A percentile compares a stretch with the other conserved stretches of the same genome.
Conservation (phyloP, 2,113 vertebrate species). For the Oxyruncus cristatus region DNA sequence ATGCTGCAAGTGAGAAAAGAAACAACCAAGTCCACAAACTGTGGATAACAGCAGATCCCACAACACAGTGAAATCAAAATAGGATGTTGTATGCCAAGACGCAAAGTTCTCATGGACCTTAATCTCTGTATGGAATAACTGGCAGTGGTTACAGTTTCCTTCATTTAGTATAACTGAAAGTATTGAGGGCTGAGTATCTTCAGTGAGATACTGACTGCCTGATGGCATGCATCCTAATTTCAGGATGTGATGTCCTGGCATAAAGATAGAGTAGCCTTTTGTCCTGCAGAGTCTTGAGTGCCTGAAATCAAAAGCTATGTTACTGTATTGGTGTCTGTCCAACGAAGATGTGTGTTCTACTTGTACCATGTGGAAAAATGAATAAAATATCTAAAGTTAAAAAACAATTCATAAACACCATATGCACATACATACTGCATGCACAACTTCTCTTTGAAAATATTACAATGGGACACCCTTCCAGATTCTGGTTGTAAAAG, state of each 20-base stretch:
- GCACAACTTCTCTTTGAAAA: conserved; percentile 71
- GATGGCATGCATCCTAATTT: conserved; percentile 35
- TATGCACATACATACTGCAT: conserved; percentile 71
- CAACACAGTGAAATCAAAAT: conserved; percentile 39
- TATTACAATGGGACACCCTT: conserved; percentile 64
- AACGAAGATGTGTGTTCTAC: conserved; percentile 72
- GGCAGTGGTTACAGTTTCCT: conserved; percentile 39
- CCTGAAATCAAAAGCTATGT: conserved; percentile 62
- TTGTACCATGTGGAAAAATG: conserved; percentile 75
- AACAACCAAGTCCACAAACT: background rate
- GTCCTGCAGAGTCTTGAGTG: conserved; percentile 43
- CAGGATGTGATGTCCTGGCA: conserved; percentile 26
- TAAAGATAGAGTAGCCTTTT: conserved; percentile 48
- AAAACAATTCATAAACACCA: conserved; percentile 77
- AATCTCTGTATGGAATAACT: conserved; percentile 37
- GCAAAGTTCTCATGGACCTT: conserved; percentile 48
- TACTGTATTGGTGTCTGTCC: conserved; percentile 69
- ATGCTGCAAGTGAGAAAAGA: background rate
- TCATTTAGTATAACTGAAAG: background rate
- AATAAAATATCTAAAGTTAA: conserved; percentile 75
- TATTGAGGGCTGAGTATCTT: conserved; percentile 17
- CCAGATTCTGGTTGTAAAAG: conserved; percentile 58
- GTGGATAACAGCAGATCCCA: conserved; percentile 34
- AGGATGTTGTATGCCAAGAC: conserved; percentile 23
- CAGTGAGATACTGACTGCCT: conserved; percentile 18